Evolutionary conservation across 2,113 vertebrate species (phyloP).

Genomic region (Rhinoptilus africanus): DNA sequence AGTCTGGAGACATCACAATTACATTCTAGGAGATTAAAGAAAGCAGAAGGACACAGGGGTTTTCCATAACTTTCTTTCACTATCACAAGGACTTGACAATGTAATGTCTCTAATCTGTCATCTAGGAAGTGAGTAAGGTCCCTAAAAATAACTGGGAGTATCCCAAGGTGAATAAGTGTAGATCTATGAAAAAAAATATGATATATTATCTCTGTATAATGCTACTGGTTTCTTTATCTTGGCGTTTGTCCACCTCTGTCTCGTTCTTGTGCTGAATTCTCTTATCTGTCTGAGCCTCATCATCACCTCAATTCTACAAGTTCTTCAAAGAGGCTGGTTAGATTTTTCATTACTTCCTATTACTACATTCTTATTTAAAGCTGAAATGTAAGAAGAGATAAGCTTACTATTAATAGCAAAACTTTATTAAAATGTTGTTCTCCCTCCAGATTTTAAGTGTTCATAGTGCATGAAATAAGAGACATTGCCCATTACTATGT

Average conservation of each 20-base stretch:
- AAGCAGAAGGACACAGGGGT: background rate
- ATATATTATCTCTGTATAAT: background rate
- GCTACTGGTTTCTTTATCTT: slow-evolving; percentile 26
- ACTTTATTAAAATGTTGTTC: background rate
- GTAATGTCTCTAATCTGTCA: slow-evolving; percentile 23
- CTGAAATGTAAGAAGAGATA: background rate
- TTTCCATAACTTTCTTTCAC: slow-evolving; percentile 32
- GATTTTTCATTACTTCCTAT: slow-evolving; percentile 51
- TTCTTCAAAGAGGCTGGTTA: background rate
- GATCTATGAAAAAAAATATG: background rate
- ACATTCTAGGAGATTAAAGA: background rate
- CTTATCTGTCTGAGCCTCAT: background rate
- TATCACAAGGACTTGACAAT: slow-evolving; percentile 35
- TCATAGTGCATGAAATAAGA: background rate
- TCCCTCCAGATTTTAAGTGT: background rate
- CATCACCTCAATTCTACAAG: slow-evolving; percentile 9
- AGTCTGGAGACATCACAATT: background rate
- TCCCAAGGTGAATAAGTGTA: slow-evolving; percentile 49
- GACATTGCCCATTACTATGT: background rate
- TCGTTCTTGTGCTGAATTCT: background rate
- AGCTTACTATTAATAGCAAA: background rate
- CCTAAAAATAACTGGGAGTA: slow-evolving; percentile 67
- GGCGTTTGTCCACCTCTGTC: slow-evolving; percentile 48
- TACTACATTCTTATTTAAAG: slow-evolving; percentile 27
- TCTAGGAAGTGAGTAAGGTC: slow-evolving; percentile 64